Evolutionary conservation across 2,888 invertebrate species (phyloP).

Genomic region (Odontomyia ornata): DNA sequence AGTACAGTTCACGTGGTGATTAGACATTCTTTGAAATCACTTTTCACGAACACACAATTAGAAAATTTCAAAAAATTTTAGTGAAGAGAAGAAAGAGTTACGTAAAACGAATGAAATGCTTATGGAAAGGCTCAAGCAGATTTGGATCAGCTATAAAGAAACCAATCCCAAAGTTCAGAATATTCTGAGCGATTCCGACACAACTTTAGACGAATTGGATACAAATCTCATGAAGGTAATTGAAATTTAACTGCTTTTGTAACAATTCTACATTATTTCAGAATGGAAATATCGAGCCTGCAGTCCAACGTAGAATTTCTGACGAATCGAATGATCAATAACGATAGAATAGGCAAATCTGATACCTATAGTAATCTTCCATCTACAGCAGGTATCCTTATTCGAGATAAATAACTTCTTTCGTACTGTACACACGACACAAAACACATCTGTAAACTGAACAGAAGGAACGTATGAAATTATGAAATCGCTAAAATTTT

Average conservation of each 20-base stretch:
- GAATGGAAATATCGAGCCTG: conserved; percentile 64
- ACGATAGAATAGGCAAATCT: conserved; percentile 54
- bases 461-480: too few relatives aligned
- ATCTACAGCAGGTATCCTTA: conserved; percentile 45
- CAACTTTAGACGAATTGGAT: neutral
- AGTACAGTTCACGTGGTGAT: too few relatives aligned
- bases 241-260: neutral
- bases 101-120: conserved; percentile 62
- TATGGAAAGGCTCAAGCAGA: conserved; percentile 61
- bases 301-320: conserved; percentile 65
- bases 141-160: conserved; percentile 63
- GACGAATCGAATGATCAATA: conserved; percentile 63
- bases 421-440: too few relatives aligned
- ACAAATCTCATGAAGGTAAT: conserved; percentile 14
- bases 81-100: conserved; percentile 60
- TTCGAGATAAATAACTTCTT: too few relatives aligned
- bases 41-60: neutral
- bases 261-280: conserved; percentile 51
- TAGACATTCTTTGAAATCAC: neutral
- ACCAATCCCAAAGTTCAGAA: conserved; percentile 49
- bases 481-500: too few relatives aligned
- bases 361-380: conserved; percentile 48
- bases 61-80: conserved; percentile 46
- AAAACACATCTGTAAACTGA: too few relatives aligned
- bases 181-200: conserved; percentile 11